Evolutionary conservation across 2,797 vertebrate genomes (phyloP).

Genomic region (Prunella strophiata): DNA sequence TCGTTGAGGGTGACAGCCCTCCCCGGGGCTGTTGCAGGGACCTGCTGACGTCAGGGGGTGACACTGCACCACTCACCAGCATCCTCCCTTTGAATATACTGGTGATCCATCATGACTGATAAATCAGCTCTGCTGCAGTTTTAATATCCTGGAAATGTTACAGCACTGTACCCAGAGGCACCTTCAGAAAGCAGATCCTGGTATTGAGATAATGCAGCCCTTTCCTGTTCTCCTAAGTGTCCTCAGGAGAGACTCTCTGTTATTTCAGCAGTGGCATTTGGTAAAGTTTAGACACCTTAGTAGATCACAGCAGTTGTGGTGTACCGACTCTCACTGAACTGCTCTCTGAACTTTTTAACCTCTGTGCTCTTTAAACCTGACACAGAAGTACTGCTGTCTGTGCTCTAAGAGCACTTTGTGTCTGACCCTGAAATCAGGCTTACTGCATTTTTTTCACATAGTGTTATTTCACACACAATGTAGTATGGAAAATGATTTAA

Average conservation of each 20-base stretch:
- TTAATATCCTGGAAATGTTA: neutral
- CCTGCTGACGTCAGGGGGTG: neutral
- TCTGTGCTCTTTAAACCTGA: neutral
- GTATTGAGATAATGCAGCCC: neutral
- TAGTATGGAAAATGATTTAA: neutral
- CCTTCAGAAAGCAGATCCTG: neutral
- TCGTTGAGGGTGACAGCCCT: accelerated
- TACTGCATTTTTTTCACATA: neutral
- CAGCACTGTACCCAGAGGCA: neutral
- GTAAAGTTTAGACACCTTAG: neutral
- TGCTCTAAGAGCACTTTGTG: neutral
- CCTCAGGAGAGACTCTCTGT: neutral
- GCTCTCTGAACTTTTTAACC: neutral
- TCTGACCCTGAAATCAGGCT: neutral
- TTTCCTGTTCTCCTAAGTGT: neutral
- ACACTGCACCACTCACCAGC: neutral
- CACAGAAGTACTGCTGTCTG: neutral
- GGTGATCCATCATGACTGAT: neutral
- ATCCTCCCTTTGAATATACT: neutral
- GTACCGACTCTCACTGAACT: neutral
- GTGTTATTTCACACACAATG: neutral
- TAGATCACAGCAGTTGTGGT: neutral
- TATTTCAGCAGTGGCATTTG: neutral
- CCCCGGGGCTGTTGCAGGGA: neutral
- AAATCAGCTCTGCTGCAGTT: neutral